Percentiles rank a stretch among this genome's conserved stretches.
Evolutionary conservation across 2,113 vertebrate species (phyloP).

Genomic region (Formicarius rufipectus): DNA sequence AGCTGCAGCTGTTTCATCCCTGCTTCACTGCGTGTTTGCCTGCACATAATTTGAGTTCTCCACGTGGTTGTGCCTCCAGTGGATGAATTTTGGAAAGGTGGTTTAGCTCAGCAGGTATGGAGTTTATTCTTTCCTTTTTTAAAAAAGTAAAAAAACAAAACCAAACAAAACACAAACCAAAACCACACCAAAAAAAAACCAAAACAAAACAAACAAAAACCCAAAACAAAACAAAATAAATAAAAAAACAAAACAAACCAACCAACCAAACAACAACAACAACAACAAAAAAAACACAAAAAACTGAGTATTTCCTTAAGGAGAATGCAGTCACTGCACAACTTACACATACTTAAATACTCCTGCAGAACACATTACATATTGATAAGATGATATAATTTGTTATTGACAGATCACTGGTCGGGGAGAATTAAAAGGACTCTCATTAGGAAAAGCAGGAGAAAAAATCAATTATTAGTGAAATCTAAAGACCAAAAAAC

Average conservation of each 20-base stretch:
- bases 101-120: neutral
- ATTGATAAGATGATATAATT: neutral
- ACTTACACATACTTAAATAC: neutral
- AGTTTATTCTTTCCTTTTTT: neutral
- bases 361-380: neutral
- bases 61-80: neutral
- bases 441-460: neutral
- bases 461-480: accelerated
- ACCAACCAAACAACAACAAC: too few relatives aligned
- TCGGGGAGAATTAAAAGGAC: neutral
- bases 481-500: neutral
- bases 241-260: too few relatives aligned
- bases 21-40: neutral
- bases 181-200: too few relatives aligned
- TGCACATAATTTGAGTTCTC: neutral
- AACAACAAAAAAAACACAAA: too few relatives aligned
- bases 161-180: too few relatives aligned
- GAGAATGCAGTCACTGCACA: neutral
- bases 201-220: too few relatives aligned
- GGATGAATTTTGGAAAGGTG: neutral
- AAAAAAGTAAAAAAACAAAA: too few relatives aligned
- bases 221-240: too few relatives aligned
- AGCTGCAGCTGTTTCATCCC: neutral
- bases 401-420: neutral
- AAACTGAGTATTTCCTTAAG: too few relatives aligned